Evolutionary conservation across 2,113 vertebrate species (phyloP), one percentile per base, ranked within the genome.

Genomic region (Aramus guarauna): DNA sequence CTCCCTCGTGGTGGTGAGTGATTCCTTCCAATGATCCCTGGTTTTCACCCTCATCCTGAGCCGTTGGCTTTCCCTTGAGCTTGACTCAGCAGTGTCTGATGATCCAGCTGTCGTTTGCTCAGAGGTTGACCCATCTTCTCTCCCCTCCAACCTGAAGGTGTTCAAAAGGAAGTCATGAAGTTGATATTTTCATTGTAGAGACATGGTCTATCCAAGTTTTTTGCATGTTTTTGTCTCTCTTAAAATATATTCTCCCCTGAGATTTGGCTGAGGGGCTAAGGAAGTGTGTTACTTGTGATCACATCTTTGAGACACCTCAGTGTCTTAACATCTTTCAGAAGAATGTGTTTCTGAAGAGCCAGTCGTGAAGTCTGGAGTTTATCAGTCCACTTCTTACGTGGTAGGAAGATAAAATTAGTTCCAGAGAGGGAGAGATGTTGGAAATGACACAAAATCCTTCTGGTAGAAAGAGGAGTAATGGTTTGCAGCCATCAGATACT

Each of bases 401-500:
- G 52, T 5, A 63, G 76, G 76, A 94, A 81, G 84, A 86, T 63
- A 81, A 94, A 96, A 96, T 96, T 87, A 83, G 34, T 94, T 95
- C 95, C 89, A 92, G 94, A 92, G 68, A 81, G 47, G 43, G 24
- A 60, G 50, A 67, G 21, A 84, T 91, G 91, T 78, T 94, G 64
- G 64, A 89, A 94, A 91, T 21, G 9, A 34, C 64, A 87, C 59
- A 78, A 92, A 94, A 89, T 75, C 86, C 66, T 80, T 66, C 52
- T 96, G 80, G 26, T 52, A 43, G 63, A 87, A 72, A 56, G 68
- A 76, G 37, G 30, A 64, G 15, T 76, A 62, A 68, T 94, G 85
- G 67, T 94, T 94, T 94, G 60, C 80, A 95, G 91, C 76, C 45
- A 53, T 91, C 63, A 60, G 67, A 12, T 73, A 73, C 85, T 93